Evolutionary conservation across 2,113 vertebrate genomes (phyloP).

Genomic region (Pelodiscus sinensis): DNA sequence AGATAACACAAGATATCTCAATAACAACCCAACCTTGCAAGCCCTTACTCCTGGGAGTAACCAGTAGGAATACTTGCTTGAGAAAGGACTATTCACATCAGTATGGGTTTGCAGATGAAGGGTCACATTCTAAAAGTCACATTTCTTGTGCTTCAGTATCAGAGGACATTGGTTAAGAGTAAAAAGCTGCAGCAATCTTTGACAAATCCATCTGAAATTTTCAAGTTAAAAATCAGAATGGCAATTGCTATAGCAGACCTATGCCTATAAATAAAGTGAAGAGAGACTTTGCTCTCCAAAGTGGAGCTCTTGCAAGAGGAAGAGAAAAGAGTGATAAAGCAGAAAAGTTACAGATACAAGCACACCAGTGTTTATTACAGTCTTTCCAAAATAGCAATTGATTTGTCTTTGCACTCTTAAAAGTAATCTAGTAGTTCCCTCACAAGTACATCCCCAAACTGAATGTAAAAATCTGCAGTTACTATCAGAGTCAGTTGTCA

Average conservation of each 20-base stretch:
- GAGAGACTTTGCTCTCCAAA: not conserved
- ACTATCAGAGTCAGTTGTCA: not conserved
- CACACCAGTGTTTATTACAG: conserved; percentile 23
- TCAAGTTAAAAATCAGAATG: rapidly evolving
- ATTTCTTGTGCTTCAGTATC: rapidly evolving
- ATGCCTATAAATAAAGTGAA: not conserved
- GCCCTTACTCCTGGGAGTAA: not conserved
- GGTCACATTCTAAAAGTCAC: not conserved
- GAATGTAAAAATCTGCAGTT: conserved; percentile 5
- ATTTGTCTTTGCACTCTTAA: conserved; percentile 14
- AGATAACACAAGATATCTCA: not conserved
- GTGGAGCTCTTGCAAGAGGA: conserved; percentile 9
- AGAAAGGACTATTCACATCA: not conserved
- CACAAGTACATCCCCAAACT: not conserved
- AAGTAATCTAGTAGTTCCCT: too few species aligned
- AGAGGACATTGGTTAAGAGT: rapidly evolving
- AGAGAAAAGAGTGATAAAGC: not conserved
- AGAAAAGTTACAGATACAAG: conserved; percentile 35
- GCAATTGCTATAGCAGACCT: not conserved
- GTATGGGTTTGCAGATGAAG: not conserved
- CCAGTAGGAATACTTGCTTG: not conserved
- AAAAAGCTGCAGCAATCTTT: not conserved
- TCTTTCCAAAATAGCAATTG: conserved; percentile 38
- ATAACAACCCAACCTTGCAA: not conserved
- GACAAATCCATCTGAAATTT: not conserved